Evolutionary conservation across 2,888 invertebrate genomes (phyloP).

Genomic region (Drosophila neutralis): DNA sequence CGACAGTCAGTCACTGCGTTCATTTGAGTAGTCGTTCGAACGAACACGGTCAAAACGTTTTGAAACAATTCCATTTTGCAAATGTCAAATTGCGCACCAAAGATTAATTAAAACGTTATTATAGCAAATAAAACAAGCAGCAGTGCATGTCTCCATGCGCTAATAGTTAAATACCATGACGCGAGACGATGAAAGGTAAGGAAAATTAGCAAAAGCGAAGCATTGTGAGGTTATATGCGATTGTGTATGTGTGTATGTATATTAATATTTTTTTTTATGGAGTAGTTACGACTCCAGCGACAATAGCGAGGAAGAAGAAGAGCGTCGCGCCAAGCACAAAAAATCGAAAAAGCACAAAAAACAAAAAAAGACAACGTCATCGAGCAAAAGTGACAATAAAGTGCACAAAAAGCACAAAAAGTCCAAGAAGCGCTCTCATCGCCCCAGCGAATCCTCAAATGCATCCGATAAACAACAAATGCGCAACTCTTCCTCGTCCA

Average conservation of each 20-base stretch:
- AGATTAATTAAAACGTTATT: constrained; percentile 19
- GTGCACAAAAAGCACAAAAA: constrained; percentile 85
- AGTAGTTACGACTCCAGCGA: constrained; percentile 80
- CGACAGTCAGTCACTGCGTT: neutral
- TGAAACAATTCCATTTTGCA: constrained; percentile 11
- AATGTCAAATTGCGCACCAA: constrained; percentile 23
- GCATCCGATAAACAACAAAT: constrained; percentile 71
- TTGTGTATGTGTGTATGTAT: constrained; percentile 42
- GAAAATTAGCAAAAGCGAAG: constrained; percentile 15
- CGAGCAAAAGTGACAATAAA: constrained; percentile 85
- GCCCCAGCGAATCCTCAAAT: constrained; percentile 83
- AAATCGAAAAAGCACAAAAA: constrained; percentile 88
- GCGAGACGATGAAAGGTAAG: constrained; percentile 57
- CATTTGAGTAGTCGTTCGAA: constrained; percentile 3
- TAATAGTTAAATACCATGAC: constrained; percentile 37
- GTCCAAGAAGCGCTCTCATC: constrained; percentile 86
- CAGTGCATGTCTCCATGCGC: constrained; percentile 10
- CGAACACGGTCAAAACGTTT: constrained; percentile 28
- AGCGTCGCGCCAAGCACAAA: constrained; percentile 83
- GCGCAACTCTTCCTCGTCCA: constrained; percentile 45
- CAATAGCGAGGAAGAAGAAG: constrained; percentile 66
- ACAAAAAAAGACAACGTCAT: constrained; percentile 86
- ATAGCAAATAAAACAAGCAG: neutral
- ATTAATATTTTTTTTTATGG: constrained; percentile 32
- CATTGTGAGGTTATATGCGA: constrained; percentile 54